Evolutionary conservation across 2,888 invertebrate genomes (phyloP).

Genomic region (Chamaedrilus cognettii): DNA sequence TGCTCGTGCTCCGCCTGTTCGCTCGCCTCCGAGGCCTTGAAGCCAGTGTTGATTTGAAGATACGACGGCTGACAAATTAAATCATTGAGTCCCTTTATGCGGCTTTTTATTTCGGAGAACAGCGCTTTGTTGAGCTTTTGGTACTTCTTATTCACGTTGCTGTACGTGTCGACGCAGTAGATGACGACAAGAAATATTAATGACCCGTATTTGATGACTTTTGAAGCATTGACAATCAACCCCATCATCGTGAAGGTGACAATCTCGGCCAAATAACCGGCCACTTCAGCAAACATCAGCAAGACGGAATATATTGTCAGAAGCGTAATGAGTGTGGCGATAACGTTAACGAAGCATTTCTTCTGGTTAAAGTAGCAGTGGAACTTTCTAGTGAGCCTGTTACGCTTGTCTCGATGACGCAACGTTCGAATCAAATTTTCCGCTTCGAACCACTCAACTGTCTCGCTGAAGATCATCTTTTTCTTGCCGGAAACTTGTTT

Average conservation of each 20-base stretch:
- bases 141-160: slow-evolving; percentile 55
- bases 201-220: slow-evolving; percentile 52
- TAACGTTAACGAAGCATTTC: not conserved
- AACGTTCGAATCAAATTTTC: slow-evolving; percentile 18
- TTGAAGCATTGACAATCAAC: slow-evolving; percentile 55
- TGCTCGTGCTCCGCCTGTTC: slow-evolving; percentile 42
- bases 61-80: slow-evolving; percentile 51
- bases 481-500: not conserved
- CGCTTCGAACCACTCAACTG: slow-evolving; percentile 17
- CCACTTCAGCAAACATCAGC: slow-evolving; percentile 31
- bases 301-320: slow-evolving; percentile 36
- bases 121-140: slow-evolving; percentile 52
- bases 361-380: slow-evolving; percentile 4
- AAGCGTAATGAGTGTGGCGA: slow-evolving; percentile 20
- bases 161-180: slow-evolving; percentile 57
- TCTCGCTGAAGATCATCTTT: not conserved
- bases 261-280: slow-evolving; percentile 20
- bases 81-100: slow-evolving; percentile 51
- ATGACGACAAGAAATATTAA: slow-evolving; percentile 54
- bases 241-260: slow-evolving; percentile 55
- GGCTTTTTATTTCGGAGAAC: slow-evolving; percentile 51
- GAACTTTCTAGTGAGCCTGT: not conserved
- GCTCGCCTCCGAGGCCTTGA: slow-evolving; percentile 44
- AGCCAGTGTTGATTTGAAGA: slow-evolving; percentile 40
- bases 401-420: not conserved